Percentiles rank a stretch among this genome's conserved stretches.
phyloP scores from a whole-genome alignment of 2,113 vertebrate species.

The Lethenteron camtschaticum region DNA sequence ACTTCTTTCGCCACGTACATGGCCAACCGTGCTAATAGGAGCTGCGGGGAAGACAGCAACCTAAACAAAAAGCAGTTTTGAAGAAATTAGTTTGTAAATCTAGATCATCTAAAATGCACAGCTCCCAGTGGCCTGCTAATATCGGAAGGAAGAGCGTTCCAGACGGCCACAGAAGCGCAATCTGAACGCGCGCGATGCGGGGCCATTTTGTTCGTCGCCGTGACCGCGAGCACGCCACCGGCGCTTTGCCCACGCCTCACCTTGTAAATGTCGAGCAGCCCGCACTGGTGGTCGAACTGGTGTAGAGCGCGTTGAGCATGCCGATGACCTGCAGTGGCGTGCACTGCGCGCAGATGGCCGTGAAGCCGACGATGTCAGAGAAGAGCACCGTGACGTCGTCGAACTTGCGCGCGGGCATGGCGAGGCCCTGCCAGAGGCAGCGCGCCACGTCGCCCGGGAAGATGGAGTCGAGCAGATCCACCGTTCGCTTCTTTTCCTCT shows the following conservation, averaged over 20 bases:
- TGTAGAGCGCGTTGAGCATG: slow-evolving; percentile 96
- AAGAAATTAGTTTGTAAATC: no score
- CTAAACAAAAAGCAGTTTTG: no score
- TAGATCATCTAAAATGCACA: no score
- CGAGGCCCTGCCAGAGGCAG: slow-evolving; percentile 77
- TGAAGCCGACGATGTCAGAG: slow-evolving; percentile 94
- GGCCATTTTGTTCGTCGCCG: no score
- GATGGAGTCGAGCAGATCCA: slow-evolving; percentile 89
- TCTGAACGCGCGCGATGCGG: no score
- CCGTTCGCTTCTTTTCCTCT: slow-evolving; percentile 87
- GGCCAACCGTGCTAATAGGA: no score
- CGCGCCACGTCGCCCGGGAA: slow-evolving; percentile 92
- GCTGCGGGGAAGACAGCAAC: no score
- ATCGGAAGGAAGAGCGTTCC: no score
- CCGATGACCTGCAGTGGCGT: slow-evolving; percentile 98
- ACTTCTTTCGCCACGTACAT: no score
- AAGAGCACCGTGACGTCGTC: slow-evolving; percentile 97
- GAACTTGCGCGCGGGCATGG: slow-evolving; percentile 77
- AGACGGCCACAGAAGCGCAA: no score
- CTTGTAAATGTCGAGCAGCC: slow-evolving; percentile 92
- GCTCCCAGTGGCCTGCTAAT: no score
- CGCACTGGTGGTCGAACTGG: slow-evolving; percentile 90
- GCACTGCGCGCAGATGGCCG: slow-evolving; percentile 83
- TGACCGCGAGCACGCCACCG: no score
- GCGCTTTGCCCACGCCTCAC: slow-evolving; percentile 20